Evolutionary conservation across 2,797 vertebrate species (phyloP), one percentile per base, ranked within the genome.

Genomic region (Phataginus tetradactyla): DNA sequence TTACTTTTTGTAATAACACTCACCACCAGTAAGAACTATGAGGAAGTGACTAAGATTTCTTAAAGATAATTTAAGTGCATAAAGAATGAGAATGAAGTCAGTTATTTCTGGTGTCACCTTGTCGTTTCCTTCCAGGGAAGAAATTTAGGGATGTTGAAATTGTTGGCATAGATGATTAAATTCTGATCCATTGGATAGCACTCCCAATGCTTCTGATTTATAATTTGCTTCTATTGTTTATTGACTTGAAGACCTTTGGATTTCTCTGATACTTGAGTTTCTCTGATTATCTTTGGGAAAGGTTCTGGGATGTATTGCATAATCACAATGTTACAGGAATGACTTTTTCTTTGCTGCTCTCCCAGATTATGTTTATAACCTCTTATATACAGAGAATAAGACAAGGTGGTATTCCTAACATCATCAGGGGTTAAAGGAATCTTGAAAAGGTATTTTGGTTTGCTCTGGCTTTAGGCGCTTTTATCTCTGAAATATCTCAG

Each of bases 21-120:
- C 20, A 25, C 59, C 42, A 88, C 29, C 29, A 29, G 51, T 71
- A 77, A 94, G 49, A 95, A 64, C 18, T 57, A 20, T 32, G 23
- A 59, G 25, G 23, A 86, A 92, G 21, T 10, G n/a, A 42, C 63
- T 72, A 51, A 92, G 17, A 66, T 85, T 90, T 89, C 14, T 83
- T 94, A 59, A 59, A 91, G 49, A 20, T 93, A 94, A 93, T 94
- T 95, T 87, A 80, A 92, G 23, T 85, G 9, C 7, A 25, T 93
- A 78, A 83, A 95, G n/a, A 86, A n/a, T 87, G 64, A 93, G 45
- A 71, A 11, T 81, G 29, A 92, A 32, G 21, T 83, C 51, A 61
- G 32, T 89, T 83, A 55, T 83, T 85, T 20, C 51, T 91, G 51
- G 92, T 87, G 66, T 90, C 49, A 75, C 71, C 63, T 59, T 66